These are phyloP conservation scores for Helogale parvula DNA, from an alignment of 2,113 vertebrate species.

Conservation along the genomic window DNA sequence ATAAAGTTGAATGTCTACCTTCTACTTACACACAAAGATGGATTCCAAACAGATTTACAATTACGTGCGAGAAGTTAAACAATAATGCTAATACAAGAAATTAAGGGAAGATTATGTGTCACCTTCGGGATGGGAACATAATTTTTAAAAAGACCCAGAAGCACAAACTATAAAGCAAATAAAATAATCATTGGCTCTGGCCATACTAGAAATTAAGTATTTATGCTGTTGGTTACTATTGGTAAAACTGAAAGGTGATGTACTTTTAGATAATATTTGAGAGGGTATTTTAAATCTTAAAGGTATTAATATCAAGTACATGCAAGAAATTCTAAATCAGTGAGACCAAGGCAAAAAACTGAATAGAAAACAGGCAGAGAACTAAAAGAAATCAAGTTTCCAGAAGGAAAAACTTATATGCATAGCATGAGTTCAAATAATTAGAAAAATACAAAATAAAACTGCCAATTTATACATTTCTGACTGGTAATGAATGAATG, in stretches of 20 bases:
- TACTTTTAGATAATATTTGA: background rate
- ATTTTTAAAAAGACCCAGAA: conserved; percentile 36
- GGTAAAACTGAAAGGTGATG: background rate
- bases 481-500: background rate
- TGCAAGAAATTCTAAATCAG: background rate
- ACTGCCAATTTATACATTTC: background rate
- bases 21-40: background rate
- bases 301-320: background rate
- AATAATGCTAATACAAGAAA: conserved; percentile 10
- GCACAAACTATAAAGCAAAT: background rate
- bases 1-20: background rate
- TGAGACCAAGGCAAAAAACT: background rate
- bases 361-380: background rate
- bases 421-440: background rate
- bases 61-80: background rate
- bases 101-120: background rate
- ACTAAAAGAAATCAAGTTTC: background rate
- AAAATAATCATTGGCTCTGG: background rate
- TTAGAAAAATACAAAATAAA: conserved; percentile 35
- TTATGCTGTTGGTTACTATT: background rate
- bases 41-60: conserved; percentile 45
- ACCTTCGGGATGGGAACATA: background rate
- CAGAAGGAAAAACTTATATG: background rate
- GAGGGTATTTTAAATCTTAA: background rate
- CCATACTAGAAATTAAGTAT: background rate